Evolutionary conservation across 2,797 vertebrate species (phyloP).

Genomic region (Steatocranus sp.): DNA sequence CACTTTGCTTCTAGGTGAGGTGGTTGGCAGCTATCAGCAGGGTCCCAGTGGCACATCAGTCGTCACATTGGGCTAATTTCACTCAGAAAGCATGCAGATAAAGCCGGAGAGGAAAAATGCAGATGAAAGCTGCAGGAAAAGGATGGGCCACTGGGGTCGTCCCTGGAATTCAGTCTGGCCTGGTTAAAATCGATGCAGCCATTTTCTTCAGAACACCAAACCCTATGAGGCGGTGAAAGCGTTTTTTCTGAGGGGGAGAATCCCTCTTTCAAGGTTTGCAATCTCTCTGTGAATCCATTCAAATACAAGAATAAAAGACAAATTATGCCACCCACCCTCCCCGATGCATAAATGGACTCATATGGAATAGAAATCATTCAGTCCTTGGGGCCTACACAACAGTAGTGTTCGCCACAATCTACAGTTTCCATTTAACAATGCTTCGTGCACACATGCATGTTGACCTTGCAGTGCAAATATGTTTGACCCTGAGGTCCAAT

Average conservation of each 20-base stretch:
- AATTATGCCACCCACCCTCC: conserved; percentile 16
- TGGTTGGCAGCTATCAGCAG: conserved; percentile 53
- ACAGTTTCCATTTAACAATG: conserved; percentile 25
- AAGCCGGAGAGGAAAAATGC: conserved; percentile 46
- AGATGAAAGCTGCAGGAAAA: conserved; percentile 59
- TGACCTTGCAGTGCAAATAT: conserved; percentile 26
- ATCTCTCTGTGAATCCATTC: conserved; percentile 56
- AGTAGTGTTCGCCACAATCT: not conserved
- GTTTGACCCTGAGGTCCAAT: not conserved
- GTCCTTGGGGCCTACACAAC: conserved; percentile 13
- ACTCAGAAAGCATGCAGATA: conserved; percentile 52
- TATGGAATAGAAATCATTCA: conserved; percentile 14
- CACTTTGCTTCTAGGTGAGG: conserved; percentile 40
- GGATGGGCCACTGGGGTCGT: conserved; percentile 49
- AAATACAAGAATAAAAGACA: conserved; percentile 60
- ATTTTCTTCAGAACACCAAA: conserved; percentile 50
- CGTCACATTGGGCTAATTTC: conserved; percentile 65
- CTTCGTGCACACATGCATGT: not conserved
- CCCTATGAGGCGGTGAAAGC: conserved; percentile 43
- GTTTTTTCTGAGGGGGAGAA: conserved; percentile 41
- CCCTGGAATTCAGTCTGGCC: conserved; percentile 29
- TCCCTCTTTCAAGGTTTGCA: conserved; percentile 43
- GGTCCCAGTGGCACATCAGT: conserved; percentile 49
- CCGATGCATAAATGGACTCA: conserved; percentile 30
- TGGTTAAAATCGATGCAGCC: conserved; percentile 52